Percentiles rank a stretch among this genome's conserved stretches.
These are phyloP conservation scores for Cantharis lateralis DNA, from an alignment of 2,888 invertebrate genomes.

Conservation along the genomic window DNA sequence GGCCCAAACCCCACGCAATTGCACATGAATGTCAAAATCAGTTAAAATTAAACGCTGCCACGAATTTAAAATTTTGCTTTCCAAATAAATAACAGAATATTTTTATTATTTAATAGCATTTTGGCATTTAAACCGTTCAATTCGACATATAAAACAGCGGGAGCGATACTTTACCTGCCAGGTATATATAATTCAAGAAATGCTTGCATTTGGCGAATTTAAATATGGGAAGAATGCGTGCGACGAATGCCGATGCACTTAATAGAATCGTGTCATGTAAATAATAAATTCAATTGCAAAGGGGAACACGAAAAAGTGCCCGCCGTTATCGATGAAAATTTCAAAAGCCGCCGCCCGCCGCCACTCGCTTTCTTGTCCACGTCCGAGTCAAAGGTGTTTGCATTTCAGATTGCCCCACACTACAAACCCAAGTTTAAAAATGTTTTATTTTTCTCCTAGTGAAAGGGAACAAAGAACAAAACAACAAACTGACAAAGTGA, in stretches of 20 bases:
- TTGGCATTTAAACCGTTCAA: conserved; percentile 23
- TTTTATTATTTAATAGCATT: conserved; percentile 20
- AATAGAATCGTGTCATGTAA: conserved; percentile 49
- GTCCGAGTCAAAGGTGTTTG: conserved; percentile 24
- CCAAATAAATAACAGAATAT: conserved; percentile 21
- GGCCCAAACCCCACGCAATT: conserved; percentile 1
- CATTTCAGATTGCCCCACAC: conserved; percentile 14
- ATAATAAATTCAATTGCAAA: conserved; percentile 50
- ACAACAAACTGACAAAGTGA: conserved; percentile 29
- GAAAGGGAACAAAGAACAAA: conserved; percentile 19
- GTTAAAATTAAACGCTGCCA: conserved; percentile 19
- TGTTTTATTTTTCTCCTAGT: conserved; percentile 30
- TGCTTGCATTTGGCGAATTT: conserved; percentile 46
- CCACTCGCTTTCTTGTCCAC: conserved; percentile 9
- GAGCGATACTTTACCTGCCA: conserved; percentile 37
- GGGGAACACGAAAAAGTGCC: conserved; percentile 30
- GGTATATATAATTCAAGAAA: conserved; percentile 47
- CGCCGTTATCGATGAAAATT: conserved; percentile 22
- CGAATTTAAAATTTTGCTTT: conserved; percentile 18
- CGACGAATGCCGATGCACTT: conserved; percentile 49
- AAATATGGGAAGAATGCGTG: conserved; percentile 49
- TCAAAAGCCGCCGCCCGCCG: neutral
- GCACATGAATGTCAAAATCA: conserved; percentile 25
- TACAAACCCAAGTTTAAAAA: conserved; percentile 21
- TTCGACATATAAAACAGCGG: conserved; percentile 25